Conservation (phyloP, 2,888 invertebrate species). For the Drosophila mimica region DNA sequence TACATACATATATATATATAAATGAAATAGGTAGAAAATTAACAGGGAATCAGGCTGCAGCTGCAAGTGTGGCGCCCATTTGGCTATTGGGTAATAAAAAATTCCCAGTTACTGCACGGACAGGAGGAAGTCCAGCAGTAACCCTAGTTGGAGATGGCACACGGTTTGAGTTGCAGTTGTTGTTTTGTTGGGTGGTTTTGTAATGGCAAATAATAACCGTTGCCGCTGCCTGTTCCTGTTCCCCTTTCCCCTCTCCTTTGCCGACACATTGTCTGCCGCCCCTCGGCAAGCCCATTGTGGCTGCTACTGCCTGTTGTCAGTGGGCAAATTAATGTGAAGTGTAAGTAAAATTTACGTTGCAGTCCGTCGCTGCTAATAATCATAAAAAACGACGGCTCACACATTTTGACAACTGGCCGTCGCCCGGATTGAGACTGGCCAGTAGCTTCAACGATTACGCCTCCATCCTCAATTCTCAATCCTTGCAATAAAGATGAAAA, state of each 20-base stretch:
- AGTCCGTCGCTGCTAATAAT: constrained; percentile 67
- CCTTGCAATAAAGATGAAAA: constrained; percentile 47
- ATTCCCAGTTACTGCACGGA: constrained; percentile 15
- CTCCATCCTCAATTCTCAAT: constrained; percentile 22
- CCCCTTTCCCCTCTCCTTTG: not conserved
- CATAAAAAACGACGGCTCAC: constrained; percentile 71
- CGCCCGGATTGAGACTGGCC: constrained; percentile 8
- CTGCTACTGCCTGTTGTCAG: constrained; percentile 42
- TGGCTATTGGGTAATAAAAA: constrained; percentile 42
- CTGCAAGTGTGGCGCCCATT: constrained; percentile 31
- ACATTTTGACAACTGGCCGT: constrained; percentile 62
- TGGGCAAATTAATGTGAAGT: constrained; percentile 74
- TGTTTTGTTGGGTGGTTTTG: constrained; percentile 41
- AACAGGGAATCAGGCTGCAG: constrained; percentile 42
- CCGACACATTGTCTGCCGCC: not conserved
- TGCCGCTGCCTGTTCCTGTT: constrained; percentile 15
- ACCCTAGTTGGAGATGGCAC: constrained; percentile 14
- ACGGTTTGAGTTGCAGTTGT: constrained; percentile 8
- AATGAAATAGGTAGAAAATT: constrained; percentile 37
- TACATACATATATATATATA: not conserved
- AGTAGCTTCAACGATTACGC: constrained; percentile 24
- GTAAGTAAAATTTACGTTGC: constrained; percentile 77
- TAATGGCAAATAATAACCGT: constrained; percentile 79
- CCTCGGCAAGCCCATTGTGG: constrained; percentile 14
- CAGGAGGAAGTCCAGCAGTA: constrained; percentile 6